Evolutionary conservation across 2,113 vertebrate species (phyloP), one percentile per base, ranked within the genome.

Genomic region (Neotoma lepida): DNA sequence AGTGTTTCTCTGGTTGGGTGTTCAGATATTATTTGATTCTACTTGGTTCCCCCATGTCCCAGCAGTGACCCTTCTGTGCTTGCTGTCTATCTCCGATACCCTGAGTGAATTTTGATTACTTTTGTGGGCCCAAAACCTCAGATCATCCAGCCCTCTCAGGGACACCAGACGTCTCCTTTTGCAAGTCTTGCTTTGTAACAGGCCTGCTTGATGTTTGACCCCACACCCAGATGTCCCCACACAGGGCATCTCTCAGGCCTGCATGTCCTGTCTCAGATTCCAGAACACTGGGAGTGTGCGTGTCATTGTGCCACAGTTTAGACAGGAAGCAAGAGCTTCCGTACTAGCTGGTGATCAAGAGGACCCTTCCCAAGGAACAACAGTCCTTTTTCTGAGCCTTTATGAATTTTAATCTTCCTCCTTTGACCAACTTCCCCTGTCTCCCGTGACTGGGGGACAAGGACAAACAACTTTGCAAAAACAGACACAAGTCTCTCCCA

Each of bases 351-450:
- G 88, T 77, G 41, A 82, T 77, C 71, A 35, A 63, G 93, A 89
- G 80, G 58, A 28, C 41, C 92, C 96, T 96, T 96, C 85, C 91
- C 76, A 41, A 88, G 91, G 94, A 94, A 96, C 94, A 96, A 81
- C 24, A 0, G 93, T 82, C 92, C 93, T 26, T 88, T 95, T 94
- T 76, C 95, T 54, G 91, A 81, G 76, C 76, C 64, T 96, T 93
- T 91, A 95, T 94, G 94, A 80, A 95, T 97, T 89, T 96, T 92
- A 82, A 96, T 96, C 96, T 97, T 95, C 94, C 95, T 97, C 54
- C 95, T 96, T 96, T 96, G 90, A 82, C 93, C 94, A 61, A 96
- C 94, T 93, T 95, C 95, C 96, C 74, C 56, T 66, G 49, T 95
- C 68, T 94, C 95, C 58, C 9, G 0, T 97, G 93, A 96, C 84